phyloP scores from a whole-genome alignment of 1,140 invertebrate species.

The Sweltsa coloradensis region DNA sequence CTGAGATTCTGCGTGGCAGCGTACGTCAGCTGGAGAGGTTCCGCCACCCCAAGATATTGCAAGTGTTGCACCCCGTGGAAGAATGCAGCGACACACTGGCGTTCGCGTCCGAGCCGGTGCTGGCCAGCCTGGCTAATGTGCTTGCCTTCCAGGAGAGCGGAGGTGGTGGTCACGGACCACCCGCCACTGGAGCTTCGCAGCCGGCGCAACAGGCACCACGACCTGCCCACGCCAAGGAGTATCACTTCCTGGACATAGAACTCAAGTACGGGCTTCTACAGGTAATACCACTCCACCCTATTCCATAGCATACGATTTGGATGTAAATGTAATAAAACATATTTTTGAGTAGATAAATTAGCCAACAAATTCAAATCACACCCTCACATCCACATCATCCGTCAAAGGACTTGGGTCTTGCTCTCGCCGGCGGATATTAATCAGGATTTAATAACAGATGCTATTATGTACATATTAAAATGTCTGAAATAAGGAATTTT shows the following conservation, averaged over 20 bases:
- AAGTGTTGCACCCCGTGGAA: constrained; percentile 61
- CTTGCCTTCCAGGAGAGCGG: constrained; percentile 52
- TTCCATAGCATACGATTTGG: too few relatives aligned
- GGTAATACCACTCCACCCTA: constrained; percentile 53
- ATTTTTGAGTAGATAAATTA: too few relatives aligned
- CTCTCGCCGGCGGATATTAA: too few relatives aligned
- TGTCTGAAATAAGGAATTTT: too few relatives aligned
- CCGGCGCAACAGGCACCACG: constrained; percentile 24
- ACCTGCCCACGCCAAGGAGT: constrained; percentile 57
- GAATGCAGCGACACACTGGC: constrained; percentile 77
- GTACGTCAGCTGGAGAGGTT: constrained; percentile 71
- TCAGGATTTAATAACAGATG: too few relatives aligned
- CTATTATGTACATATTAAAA: too few relatives aligned
- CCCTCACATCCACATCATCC: too few relatives aligned
- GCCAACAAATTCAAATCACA: too few relatives aligned
- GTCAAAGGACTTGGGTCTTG: too few relatives aligned
- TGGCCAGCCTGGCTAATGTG: constrained; percentile 79
- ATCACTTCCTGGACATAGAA: constrained; percentile 81
- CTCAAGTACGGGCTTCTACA: constrained; percentile 86
- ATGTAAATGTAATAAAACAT: too few relatives aligned
- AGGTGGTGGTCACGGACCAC: constrained; percentile 26
- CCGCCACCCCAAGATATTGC: constrained; percentile 74
- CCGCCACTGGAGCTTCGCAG: constrained; percentile 27
- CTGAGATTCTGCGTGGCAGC: constrained; percentile 75
- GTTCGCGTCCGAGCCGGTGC: constrained; percentile 81